Evolutionary conservation across 2,888 invertebrate species (phyloP).

Genomic region (Pandemis heparana): DNA sequence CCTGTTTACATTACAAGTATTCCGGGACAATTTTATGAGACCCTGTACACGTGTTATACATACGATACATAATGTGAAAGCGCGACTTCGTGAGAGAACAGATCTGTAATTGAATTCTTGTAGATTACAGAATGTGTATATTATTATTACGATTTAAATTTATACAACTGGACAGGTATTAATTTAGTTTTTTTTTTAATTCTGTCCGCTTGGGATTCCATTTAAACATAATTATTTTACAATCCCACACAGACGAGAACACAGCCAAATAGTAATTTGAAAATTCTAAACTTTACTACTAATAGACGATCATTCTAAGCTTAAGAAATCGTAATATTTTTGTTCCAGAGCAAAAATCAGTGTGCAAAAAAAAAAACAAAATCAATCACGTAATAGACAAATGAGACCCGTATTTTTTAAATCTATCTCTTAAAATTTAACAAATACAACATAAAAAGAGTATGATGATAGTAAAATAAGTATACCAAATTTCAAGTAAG

Average conservation of each 20-base stretch:
- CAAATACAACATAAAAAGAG: too few species aligned
- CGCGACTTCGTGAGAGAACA: too few species aligned
- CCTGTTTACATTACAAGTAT: too few species aligned
- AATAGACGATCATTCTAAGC: slow-evolving; percentile 40
- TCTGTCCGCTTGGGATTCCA: slow-evolving; percentile 31
- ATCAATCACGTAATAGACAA: too few species aligned
- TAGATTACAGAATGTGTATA: slow-evolving; percentile 11
- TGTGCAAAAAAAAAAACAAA: background rate
- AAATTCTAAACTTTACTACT: slow-evolving; percentile 49
- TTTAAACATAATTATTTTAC: slow-evolving; percentile 19
- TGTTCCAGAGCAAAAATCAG: background rate
- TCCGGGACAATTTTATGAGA: too few species aligned
- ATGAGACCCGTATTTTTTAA: too few species aligned
- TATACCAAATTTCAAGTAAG: too few species aligned
- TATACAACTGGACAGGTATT: slow-evolving; percentile 28
- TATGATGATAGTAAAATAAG: too few species aligned
- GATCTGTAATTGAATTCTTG: background rate
- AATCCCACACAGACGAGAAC: slow-evolving; percentile 57
- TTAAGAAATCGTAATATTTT: background rate
- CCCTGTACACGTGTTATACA: too few species aligned
- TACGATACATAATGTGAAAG: too few species aligned
- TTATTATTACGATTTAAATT: slow-evolving; percentile 26
- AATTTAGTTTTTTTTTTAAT: slow-evolving; percentile 24
- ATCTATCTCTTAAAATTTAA: too few species aligned
- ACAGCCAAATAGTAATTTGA: slow-evolving; percentile 68